Conservation (phyloP, 1,140 invertebrate species). For the Drosophila arawakana region DNA sequence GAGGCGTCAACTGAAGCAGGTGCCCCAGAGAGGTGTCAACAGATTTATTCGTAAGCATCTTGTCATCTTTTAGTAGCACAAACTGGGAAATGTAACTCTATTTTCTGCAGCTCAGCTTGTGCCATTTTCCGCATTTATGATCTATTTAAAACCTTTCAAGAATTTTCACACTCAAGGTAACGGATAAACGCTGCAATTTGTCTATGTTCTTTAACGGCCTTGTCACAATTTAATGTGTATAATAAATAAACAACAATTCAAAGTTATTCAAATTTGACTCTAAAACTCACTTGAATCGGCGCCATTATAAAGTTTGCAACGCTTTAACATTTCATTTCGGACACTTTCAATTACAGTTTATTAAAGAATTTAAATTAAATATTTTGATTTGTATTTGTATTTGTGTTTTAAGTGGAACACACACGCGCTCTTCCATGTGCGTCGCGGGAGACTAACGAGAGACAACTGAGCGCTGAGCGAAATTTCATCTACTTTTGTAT, state of each 20-base stretch:
- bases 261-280: not conserved
- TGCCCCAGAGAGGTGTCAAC: constrained; percentile 34
- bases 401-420: not conserved
- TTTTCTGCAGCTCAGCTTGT: constrained; percentile 51
- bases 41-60: constrained; percentile 38
- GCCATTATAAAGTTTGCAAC: constrained; percentile 29
- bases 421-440: constrained; percentile 17
- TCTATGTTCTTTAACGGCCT: constrained; percentile 11
- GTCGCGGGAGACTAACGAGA: constrained; percentile 23
- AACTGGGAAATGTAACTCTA: constrained; percentile 25
- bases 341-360: constrained; percentile 28
- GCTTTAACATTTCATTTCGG: constrained; percentile 23
- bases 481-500: not conserved
- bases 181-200: constrained; percentile 7
- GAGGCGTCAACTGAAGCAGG: constrained; percentile 55
- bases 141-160: not conserved
- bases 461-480: constrained; percentile 31
- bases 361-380: constrained; percentile 37
- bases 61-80: not conserved
- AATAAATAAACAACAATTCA: constrained; percentile 3
- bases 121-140: constrained; percentile 23
- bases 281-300: constrained; percentile 41
- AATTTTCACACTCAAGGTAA: constrained; percentile 4
- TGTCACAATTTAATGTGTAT: constrained; percentile 14
- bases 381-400: not conserved